Percentiles rank a stretch among this genome's conserved stretches.
These are phyloP conservation scores for Oryzias woworae DNA, from an alignment of 2,113 vertebrate species.

Conservation along the genomic window DNA sequence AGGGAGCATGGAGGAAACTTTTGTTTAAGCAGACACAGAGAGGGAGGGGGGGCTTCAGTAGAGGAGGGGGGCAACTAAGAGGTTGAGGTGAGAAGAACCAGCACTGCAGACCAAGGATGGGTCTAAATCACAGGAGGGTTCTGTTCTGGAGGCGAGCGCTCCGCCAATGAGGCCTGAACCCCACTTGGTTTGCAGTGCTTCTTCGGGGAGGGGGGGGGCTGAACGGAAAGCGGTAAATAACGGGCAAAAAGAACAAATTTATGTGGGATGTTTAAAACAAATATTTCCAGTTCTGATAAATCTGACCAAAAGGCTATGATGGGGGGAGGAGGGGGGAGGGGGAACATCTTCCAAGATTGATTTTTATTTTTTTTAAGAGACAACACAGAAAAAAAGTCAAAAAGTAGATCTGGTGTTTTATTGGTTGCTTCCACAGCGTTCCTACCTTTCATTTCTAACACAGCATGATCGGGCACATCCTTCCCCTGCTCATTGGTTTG, in stretches of 20 bases:
- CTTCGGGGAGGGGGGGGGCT: constrained; percentile 29
- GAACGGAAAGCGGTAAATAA: constrained; percentile 52
- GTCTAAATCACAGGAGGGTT: constrained; percentile 1
- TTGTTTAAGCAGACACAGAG: constrained; percentile 66
- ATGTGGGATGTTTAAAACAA: constrained; percentile 44
- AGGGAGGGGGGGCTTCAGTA: constrained; percentile 52
- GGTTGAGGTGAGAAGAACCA: constrained; percentile 49
- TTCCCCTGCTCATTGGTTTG: constrained; percentile 95
- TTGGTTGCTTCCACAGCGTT: constrained; percentile 78
- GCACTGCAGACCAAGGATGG: constrained; percentile 69
- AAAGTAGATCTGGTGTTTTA: constrained; percentile 80
- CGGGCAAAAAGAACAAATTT: constrained; percentile 57
- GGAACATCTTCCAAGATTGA: constrained; percentile 77
- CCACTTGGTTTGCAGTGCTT: constrained; percentile 70
- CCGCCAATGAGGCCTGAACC: neutral
- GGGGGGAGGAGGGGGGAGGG: constrained; percentile 14
- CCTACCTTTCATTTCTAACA: constrained; percentile 98
- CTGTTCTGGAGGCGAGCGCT: no score
- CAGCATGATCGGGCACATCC: constrained; percentile 94
- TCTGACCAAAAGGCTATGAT: constrained; percentile 63
- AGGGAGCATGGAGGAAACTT: constrained; percentile 66
- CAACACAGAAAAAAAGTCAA: constrained; percentile 69
- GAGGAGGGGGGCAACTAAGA: constrained; percentile 59
- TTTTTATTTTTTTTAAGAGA: constrained; percentile 53
- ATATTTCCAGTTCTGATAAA: constrained; percentile 65